These are phyloP conservation scores for Steatocranus sp. DNA, from an alignment of 2,797 vertebrate genomes.

Conservation along the genomic window DNA sequence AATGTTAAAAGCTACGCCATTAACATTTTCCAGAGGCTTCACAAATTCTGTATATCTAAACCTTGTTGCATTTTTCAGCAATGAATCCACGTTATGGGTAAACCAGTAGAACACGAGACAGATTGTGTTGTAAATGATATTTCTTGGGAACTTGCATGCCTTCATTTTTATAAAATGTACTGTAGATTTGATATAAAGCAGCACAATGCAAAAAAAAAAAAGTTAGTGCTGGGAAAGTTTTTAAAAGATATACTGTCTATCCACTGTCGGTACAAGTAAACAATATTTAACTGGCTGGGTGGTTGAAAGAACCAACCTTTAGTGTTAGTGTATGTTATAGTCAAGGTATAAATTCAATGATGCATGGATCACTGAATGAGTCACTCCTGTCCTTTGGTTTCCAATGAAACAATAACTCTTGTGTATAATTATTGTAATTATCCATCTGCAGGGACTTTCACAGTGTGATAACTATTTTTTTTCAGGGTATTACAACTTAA, in stretches of 20 bases:
- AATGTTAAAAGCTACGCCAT: neutral
- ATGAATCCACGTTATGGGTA: neutral
- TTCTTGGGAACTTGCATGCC: neutral
- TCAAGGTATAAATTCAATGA: neutral
- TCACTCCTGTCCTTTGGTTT: neutral
- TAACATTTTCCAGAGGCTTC: neutral
- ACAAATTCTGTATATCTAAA: neutral
- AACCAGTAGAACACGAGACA: neutral
- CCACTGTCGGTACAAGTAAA: neutral
- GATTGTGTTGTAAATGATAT: slow-evolving; percentile 4
- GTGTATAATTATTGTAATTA: neutral
- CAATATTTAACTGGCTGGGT: neutral
- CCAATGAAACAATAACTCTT: neutral
- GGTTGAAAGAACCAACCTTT: neutral
- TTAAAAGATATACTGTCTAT: neutral
- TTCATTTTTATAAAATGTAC: neutral
- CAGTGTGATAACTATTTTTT: neutral
- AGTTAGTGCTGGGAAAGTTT: neutral
- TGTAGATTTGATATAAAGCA: neutral
- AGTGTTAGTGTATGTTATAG: neutral
- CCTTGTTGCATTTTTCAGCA: neutral
- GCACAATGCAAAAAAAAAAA: neutral
- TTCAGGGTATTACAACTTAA: neutral
- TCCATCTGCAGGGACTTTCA: neutral
- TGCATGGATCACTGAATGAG: neutral